Conservation (phyloP, 2,888 invertebrate genomes). For the Himalopsyche japonica region DNA sequence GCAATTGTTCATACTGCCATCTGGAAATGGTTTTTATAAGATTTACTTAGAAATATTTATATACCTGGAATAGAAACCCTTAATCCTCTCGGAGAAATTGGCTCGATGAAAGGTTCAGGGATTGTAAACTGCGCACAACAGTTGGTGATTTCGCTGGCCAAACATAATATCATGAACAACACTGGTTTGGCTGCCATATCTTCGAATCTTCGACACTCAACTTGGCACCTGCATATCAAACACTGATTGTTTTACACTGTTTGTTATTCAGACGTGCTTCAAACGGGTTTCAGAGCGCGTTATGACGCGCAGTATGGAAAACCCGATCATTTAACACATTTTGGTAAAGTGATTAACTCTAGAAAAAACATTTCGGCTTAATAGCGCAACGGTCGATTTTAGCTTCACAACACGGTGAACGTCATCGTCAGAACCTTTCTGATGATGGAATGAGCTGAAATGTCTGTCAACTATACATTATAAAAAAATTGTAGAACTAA, state of each 20-base stretch:
- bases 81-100: constrained; percentile 57
- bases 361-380: too few species aligned
- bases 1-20: too few species aligned
- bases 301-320: neutral
- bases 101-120: constrained; percentile 53
- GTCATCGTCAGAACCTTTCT: too few species aligned
- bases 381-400: too few species aligned
- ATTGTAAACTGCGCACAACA: constrained; percentile 46
- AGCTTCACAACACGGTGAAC: too few species aligned
- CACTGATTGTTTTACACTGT: neutral
- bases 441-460: too few species aligned
- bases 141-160: neutral
- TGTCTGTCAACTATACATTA: too few species aligned
- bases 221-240: neutral
- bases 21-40: too few species aligned
- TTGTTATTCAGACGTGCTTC: neutral
- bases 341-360: neutral
- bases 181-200: neutral
- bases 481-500: too few species aligned
- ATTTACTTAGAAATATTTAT: too few species aligned
- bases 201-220: neutral
- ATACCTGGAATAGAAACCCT: constrained; percentile 57
- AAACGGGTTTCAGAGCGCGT: neutral
- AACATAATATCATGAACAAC: neutral
- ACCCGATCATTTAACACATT: neutral